Evolutionary conservation across 1,140 invertebrate species (phyloP), one percentile per base, ranked within the genome.

Genomic region (Sitophilus oryzae): DNA sequence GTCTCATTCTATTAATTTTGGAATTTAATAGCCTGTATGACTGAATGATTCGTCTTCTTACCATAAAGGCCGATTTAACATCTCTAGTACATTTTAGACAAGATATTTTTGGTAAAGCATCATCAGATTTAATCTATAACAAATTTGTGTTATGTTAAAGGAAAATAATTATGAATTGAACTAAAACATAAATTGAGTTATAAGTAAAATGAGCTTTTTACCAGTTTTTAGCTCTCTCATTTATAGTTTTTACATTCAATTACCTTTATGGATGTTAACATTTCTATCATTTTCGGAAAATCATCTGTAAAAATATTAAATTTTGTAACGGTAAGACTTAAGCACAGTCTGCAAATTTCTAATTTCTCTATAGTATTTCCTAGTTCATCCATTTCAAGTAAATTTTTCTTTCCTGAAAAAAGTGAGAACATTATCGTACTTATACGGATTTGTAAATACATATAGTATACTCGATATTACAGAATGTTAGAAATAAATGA

Each of bases 251-350:
- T n/a, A n/a, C n/a, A n/a, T n/a, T n/a, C n/a, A n/a, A n/a, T 25
- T 52, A 60, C 62, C 56, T 61, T 59, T 36, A 63, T 25, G 11
- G 58, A 58, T 19, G 59, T 63, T 21, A 63, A 43, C n/a, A 56
- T 48, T 42, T 60, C 45, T 45, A 63, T 36, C 59, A 63, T 63
- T 52, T 59, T 53, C 2, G 56, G 50, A 51, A 60, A 60, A 58
- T 59, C 56, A 20, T 55, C 56, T 8, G 46, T 47, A 35, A 59
- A 61, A 19, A 63, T 51, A 37, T 48, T 57, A 14, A 59, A 52
- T 43, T 52, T 60, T 36, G 45, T 55, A n/a, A 47, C 46, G 15
- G 57, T 47, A 23, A 45, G 38, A 15, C 57, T 51, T 22, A 59
- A 45, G 48, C 62, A 63, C 22, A 63, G 42, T 44, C 62, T 34